These are phyloP conservation scores for Elaeidobius kamerunicus DNA, from an alignment of 2,888 invertebrate species.

Conservation along the genomic window DNA sequence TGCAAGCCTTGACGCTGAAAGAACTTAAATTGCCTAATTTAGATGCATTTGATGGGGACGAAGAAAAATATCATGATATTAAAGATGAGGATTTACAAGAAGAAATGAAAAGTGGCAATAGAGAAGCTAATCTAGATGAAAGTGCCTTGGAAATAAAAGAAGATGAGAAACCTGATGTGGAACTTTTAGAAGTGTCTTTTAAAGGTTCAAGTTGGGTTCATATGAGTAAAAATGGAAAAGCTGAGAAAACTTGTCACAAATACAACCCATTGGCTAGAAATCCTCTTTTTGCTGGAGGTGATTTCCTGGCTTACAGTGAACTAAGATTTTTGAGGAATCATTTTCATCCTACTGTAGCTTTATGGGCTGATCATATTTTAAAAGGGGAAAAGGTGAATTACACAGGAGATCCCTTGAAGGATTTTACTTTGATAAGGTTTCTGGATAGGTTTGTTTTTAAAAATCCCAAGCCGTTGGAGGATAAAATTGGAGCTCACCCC, in stretches of 20 bases:
- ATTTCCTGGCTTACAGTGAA: slow-evolving; percentile 70
- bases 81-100: slow-evolving; percentile 36
- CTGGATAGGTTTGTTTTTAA: slow-evolving; percentile 94
- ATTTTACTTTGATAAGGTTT: slow-evolving; percentile 88
- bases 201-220: slow-evolving; percentile 42
- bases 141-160: slow-evolving; percentile 33
- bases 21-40: slow-evolving; percentile 34
- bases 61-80: slow-evolving; percentile 41
- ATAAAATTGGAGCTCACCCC: slow-evolving; percentile 60
- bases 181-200: slow-evolving; percentile 33
- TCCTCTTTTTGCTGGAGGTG: slow-evolving; percentile 80
- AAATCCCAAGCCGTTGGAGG: slow-evolving; percentile 73
- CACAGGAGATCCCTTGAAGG: slow-evolving; percentile 89
- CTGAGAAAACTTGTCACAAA: slow-evolving; percentile 34
- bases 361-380: slow-evolving; percentile 80
- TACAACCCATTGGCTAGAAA: slow-evolving; percentile 76
- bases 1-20: slow-evolving; percentile 40
- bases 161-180: slow-evolving; percentile 40
- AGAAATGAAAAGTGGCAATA: slow-evolving; percentile 37
- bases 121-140: slow-evolving; percentile 39
- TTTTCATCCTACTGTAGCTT: slow-evolving; percentile 87
- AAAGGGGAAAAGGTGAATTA: slow-evolving; percentile 74
- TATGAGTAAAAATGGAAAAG: slow-evolving; percentile 3
- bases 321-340: slow-evolving; percentile 68
- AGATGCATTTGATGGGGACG: slow-evolving; percentile 37